Percentiles rank a stretch among this genome's conserved stretches.
phyloP scores from a whole-genome alignment of 2,113 vertebrate species.

The Catharus fuscescens region DNA sequence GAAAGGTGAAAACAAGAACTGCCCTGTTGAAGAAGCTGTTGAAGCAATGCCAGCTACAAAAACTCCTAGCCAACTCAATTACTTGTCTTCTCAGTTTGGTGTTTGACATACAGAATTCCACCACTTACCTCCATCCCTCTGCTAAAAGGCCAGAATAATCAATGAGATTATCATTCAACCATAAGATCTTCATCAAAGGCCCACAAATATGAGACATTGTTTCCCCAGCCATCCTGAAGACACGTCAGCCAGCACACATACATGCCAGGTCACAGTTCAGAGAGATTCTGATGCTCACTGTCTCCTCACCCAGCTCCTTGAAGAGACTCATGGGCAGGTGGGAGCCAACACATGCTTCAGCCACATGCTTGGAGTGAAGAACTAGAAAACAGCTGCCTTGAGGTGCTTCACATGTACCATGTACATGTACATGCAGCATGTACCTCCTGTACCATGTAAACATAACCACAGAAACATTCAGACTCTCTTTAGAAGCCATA shows the following conservation, averaged over 20 bases:
- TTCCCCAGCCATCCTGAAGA: background rate
- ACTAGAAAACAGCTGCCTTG: background rate
- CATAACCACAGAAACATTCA: background rate
- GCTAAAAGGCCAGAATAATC: background rate
- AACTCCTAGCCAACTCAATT: background rate
- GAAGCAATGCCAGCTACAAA: background rate
- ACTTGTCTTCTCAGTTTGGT: background rate
- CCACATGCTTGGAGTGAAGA: background rate
- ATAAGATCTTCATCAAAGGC: background rate
- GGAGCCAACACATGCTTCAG: background rate
- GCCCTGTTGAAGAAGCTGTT: background rate
- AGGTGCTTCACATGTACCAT: background rate
- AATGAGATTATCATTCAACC: background rate
- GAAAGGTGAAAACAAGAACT: background rate
- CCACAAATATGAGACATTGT: background rate
- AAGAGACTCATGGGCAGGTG: background rate
- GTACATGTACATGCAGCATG: background rate
- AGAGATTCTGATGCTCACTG: background rate
- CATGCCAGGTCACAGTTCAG: background rate
- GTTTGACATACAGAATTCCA: background rate
- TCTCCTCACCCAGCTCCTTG: background rate
- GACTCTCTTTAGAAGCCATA: background rate
- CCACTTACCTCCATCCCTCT: background rate
- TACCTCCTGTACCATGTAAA: background rate
- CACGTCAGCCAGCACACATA: fast-evolving